Evolutionary conservation across 1,140 invertebrate species (phyloP), one percentile per base, ranked within the genome.

Genomic region (Reticulitermes speratus): DNA sequence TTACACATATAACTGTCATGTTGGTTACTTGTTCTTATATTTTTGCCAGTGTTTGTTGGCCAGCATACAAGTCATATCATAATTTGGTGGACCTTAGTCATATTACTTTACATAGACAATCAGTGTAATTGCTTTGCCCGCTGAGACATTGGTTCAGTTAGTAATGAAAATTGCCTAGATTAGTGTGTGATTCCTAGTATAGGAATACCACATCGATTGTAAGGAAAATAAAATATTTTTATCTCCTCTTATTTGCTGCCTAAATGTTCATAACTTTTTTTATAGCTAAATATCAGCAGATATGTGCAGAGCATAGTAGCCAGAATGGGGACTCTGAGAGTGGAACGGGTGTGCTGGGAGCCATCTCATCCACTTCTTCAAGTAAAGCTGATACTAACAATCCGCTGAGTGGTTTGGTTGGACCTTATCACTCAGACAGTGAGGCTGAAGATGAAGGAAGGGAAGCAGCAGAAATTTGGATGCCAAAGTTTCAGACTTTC

Each of bases 401-500:
- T 88, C 90, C 91, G 0, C 86, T 92, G 52, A 89, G 89, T 59
- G 91, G 91, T 88, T 88, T 92, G 86, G 87, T 92, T 38, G 91
- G 91, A 23, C 91, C 92, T 44, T 92, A 92, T 69, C 91, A 92
- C 88, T 91, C 91, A 0, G 91, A 92, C 38, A 91, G 91, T 85
- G 86, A 87, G 48, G 75, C n/a, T 21, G 86, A 87, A 8, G 86
- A 86, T 12, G 91, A 91, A 84, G 87, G 86, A 3, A 91, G 91
- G 59, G 91, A 91, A 30, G 84, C 88, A 8, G 89, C 88, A 65
- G 84, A 23, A 81, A 69, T 14, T 88, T 92, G 32, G 90, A 92
- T 81, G 90, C 91, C 38, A 90, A 92, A 90, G 91, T 92, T 25
- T 90, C 92, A 82, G 91, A 92, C 88, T 92, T 92, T 87, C 86